These are phyloP conservation scores for Olivierus martensii DNA, from an alignment of 1,140 invertebrate genomes.

Conservation along the genomic window DNA sequence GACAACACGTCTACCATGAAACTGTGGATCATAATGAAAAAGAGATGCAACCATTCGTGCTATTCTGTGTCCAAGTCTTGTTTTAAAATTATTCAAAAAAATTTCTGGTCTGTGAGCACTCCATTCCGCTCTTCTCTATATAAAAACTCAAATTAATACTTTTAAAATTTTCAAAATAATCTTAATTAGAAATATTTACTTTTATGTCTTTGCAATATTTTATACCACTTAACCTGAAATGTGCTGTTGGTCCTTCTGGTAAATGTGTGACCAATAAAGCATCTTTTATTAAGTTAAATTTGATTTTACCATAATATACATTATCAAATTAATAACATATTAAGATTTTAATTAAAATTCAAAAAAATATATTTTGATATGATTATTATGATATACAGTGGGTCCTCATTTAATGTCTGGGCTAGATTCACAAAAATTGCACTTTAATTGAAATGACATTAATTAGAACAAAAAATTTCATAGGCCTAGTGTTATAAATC, in stretches of 20 bases:
- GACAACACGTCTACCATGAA: conserved; percentile 76
- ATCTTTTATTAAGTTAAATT: conserved; percentile 30
- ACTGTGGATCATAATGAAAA: conserved; percentile 93
- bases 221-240: conserved; percentile 47
- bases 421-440: no score
- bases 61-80: conserved; percentile 75
- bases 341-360: no score
- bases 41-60: conserved; percentile 87
- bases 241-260: conserved; percentile 87
- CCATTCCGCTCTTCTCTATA: conserved; percentile 35
- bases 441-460: no score
- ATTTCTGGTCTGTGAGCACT: conserved; percentile 82
- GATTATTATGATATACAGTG: no score
- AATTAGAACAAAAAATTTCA: no score
- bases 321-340: no score
- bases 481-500: no score
- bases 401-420: no score
- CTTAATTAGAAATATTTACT: conserved; percentile 30
- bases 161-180: conserved; percentile 57
- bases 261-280: conserved; percentile 83
- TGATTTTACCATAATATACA: not conserved
- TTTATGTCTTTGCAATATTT: conserved; percentile 36
- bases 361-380: no score
- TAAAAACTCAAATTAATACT: conserved; percentile 26
- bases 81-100: conserved; percentile 92